A percentile compares a stretch with the other conserved stretches of the same genome.
Evolutionary conservation across 1,140 invertebrate species (phyloP).

Genomic region (Nasonia longicornis): DNA sequence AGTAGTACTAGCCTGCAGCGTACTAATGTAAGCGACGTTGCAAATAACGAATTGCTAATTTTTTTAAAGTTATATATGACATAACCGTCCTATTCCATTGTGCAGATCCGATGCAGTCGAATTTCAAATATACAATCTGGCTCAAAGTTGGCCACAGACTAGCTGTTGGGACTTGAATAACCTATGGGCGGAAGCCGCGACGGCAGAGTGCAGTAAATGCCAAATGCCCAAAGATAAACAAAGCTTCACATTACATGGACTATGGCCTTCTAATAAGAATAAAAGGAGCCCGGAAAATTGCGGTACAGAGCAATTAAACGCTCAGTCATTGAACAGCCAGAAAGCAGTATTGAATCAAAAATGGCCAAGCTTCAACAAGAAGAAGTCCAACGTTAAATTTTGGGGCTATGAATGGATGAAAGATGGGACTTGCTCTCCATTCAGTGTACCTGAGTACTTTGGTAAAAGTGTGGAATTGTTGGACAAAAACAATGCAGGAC

Average conservation of each 20-base stretch:
- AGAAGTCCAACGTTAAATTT: background rate
- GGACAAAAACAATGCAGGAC: background rate
- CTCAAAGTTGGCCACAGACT: slow-evolving; percentile 27
- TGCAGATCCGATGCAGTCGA: background rate
- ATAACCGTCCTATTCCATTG: background rate
- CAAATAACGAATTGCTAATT: no score
- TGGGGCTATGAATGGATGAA: slow-evolving; percentile 29
- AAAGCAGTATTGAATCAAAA: background rate
- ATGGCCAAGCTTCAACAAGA: slow-evolving; percentile 7
- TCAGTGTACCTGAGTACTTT: slow-evolving; percentile 8
- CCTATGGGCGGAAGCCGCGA: background rate
- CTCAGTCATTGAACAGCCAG: background rate
- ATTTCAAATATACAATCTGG: background rate
- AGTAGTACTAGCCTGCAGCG: background rate
- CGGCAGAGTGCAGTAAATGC: background rate
- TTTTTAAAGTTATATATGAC: no score
- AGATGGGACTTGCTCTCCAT: slow-evolving; percentile 21
- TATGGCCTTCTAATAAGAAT: slow-evolving; percentile 1
- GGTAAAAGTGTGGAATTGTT: background rate
- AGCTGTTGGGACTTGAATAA: slow-evolving; percentile 12
- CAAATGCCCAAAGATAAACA: background rate
- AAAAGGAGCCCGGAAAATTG: background rate
- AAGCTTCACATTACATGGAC: slow-evolving; percentile 19
- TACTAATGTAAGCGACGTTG: background rate
- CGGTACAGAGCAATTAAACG: background rate